These are phyloP conservation scores for Linnaemya vulpina DNA, from an alignment of 2,888 invertebrate genomes.

Conservation along the genomic window DNA sequence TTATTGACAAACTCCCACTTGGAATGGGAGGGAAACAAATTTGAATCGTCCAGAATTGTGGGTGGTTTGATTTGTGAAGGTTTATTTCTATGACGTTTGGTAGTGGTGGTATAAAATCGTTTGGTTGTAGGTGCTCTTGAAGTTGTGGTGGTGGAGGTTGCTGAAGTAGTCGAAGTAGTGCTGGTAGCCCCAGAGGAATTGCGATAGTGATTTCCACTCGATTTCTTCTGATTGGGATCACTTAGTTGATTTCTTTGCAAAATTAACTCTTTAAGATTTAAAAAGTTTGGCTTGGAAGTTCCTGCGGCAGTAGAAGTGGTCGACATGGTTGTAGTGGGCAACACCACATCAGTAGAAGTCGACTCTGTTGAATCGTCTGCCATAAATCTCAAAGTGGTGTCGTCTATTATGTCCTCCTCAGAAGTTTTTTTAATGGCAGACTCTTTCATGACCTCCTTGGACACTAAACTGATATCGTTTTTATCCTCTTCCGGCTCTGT, in stretches of 20 bases:
- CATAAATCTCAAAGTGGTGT: conserved; percentile 50
- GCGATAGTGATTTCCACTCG: conserved; percentile 1
- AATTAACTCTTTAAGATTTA: conserved; percentile 82
- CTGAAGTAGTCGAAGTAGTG: conserved; percentile 70
- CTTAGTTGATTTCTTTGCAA: conserved; percentile 77
- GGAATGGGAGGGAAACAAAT: conserved; percentile 82
- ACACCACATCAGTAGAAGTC: not conserved
- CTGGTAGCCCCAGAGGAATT: conserved; percentile 22
- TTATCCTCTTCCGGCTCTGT: conserved; percentile 71
- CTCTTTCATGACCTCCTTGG: conserved; percentile 1
- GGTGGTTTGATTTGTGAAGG: conserved; percentile 75
- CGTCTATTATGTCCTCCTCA: not conserved
- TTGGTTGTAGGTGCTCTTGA: conserved; percentile 45
- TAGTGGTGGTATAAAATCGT: conserved; percentile 72
- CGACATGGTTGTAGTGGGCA: not conserved
- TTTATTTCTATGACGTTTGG: conserved; percentile 75
- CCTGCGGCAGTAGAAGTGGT: not conserved
- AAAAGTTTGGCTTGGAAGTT: conserved; percentile 78
- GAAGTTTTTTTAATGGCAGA: not conserved
- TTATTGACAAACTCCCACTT: conserved; percentile 86
- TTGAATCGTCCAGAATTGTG: conserved; percentile 80
- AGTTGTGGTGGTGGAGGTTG: conserved; percentile 56
- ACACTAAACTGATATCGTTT: not conserved
- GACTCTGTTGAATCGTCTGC: conserved; percentile 38
- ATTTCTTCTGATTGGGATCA: conserved; percentile 45